phyloP scores from a whole-genome alignment of 2,888 invertebrate genomes.

The Isotomurus palustris region DNA sequence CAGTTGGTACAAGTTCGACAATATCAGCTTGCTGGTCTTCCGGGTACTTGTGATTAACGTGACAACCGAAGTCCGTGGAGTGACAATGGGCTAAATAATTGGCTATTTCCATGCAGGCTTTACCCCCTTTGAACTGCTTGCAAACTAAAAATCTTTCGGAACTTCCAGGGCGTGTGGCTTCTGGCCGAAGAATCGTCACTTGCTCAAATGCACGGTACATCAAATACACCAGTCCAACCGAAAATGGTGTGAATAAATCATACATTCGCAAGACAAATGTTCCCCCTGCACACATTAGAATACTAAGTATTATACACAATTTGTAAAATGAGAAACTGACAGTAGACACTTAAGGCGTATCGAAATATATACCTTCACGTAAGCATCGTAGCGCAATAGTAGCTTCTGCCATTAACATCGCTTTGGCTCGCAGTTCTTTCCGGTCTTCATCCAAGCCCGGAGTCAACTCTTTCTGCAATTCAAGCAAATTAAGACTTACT shows the following conservation, averaged over 20 bases:
- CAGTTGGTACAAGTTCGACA: constrained; percentile 66
- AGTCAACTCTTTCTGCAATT: constrained; percentile 15
- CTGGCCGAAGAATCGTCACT: constrained; percentile 87
- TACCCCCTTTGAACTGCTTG: constrained; percentile 28
- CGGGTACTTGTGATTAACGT: constrained; percentile 26
- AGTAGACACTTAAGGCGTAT: background rate
- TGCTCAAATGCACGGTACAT: constrained; percentile 85
- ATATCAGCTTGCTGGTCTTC: constrained; percentile 52
- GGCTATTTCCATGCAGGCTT: constrained; percentile 24
- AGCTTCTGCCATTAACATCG: constrained; percentile 90
- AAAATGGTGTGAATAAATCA: constrained; percentile 90
- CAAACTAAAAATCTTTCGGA: constrained; percentile 67
- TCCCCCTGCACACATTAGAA: constrained; percentile 56
- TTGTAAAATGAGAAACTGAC: background rate
- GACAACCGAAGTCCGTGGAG: constrained; percentile 23
- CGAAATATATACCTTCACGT: constrained; percentile 56
- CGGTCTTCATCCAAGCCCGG: constrained; percentile 67
- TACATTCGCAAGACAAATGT: constrained; percentile 95
- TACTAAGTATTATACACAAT: background rate
- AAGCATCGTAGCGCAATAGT: constrained; percentile 82
- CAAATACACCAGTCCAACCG: constrained; percentile 84
- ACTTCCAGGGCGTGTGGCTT: constrained; percentile 94
- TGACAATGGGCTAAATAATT: constrained; percentile 33
- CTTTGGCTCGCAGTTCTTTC: constrained; percentile 92
- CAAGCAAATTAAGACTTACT: background rate